Percentiles rank a stretch among this genome's conserved stretches.
phyloP scores from a whole-genome alignment of 2,888 invertebrate genomes.

The Tetragonula carbonaria region DNA sequence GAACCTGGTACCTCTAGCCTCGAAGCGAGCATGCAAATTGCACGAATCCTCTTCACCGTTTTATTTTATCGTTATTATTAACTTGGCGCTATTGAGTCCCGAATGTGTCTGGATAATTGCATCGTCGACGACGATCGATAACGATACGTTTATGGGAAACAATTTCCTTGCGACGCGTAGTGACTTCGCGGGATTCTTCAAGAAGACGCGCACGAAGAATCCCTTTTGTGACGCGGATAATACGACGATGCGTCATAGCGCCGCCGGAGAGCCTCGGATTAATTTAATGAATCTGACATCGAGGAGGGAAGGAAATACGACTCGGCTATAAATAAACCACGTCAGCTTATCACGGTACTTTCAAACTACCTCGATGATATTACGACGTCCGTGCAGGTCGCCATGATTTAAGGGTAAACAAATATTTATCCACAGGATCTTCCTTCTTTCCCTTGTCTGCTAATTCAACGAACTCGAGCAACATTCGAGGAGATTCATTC shows the following conservation, averaged over 20 bases:
- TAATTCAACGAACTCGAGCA: background rate
- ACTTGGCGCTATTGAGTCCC: background rate
- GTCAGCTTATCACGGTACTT: constrained; percentile 70
- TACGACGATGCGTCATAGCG: constrained; percentile 55
- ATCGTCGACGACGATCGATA: background rate
- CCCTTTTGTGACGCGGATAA: constrained; percentile 28
- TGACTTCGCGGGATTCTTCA: background rate
- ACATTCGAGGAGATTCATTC: background rate
- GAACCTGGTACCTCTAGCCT: background rate
- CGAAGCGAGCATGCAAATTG: constrained; percentile 7
- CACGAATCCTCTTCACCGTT: background rate
- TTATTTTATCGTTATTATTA: background rate
- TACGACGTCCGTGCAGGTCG: constrained; percentile 41
- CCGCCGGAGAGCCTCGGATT: constrained; percentile 56
- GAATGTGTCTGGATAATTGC: background rate
- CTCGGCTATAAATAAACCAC: constrained; percentile 70
- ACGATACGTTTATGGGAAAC: background rate
- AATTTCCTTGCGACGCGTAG: background rate
- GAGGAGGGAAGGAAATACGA: constrained; percentile 65
- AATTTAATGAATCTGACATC: constrained; percentile 71
- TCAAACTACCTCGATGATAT: constrained; percentile 66
- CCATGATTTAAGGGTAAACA: constrained; percentile 71
- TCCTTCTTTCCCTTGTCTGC: too few species aligned
- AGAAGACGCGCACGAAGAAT: background rate
- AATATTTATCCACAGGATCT: constrained; percentile 25